Conservation (phyloP, 2,113 vertebrate genomes). For the Nymphicus hollandicus region DNA sequence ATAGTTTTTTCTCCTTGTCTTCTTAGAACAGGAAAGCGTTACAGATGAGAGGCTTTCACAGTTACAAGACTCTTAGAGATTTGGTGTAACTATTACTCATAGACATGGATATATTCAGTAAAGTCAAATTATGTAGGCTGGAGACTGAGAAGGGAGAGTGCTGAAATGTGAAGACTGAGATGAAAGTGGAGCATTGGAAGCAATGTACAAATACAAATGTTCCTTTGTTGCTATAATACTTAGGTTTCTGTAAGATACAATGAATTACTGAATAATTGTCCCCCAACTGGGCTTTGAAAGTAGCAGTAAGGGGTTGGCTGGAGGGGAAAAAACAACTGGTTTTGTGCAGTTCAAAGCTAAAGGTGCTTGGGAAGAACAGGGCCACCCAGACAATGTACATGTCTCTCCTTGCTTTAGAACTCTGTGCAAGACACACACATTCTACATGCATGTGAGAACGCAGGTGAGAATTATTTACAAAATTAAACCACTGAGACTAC, state of each 20-base stretch:
- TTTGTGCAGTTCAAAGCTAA: background rate
- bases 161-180: background rate
- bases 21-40: background rate
- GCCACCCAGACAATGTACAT: accelerated
- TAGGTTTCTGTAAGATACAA: background rate
- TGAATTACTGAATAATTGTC: background rate
- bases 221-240: background rate
- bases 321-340: background rate
- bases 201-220: background rate
- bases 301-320: background rate
- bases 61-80: background rate
- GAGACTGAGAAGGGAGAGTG: background rate
- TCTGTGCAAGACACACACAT: background rate
- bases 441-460: background rate
- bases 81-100: background rate
- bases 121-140: background rate
- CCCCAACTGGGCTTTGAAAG: background rate
- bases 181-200: background rate
- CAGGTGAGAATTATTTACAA: background rate
- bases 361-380: background rate
- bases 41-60: background rate
- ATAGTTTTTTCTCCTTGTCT: background rate
- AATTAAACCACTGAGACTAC: background rate
- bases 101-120: background rate
- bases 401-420: background rate